These are phyloP conservation scores for Drusus annulatus DNA, from an alignment of 1,140 invertebrate species.

Conservation along the genomic window DNA sequence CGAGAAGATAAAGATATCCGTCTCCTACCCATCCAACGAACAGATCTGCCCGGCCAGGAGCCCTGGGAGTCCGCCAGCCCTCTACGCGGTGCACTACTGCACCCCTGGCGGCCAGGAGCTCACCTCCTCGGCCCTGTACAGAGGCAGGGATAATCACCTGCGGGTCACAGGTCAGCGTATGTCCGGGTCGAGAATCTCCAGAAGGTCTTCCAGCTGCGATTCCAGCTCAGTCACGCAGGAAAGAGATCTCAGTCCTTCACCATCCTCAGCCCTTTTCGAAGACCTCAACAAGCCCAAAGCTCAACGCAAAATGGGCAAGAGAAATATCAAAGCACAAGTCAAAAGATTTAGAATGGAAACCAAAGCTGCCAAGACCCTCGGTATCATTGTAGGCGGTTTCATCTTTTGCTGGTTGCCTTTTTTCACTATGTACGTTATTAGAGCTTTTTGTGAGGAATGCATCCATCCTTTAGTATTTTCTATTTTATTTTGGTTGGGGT, in stretches of 20 bases:
- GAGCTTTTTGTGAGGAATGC: conserved; percentile 86
- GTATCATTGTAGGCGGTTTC: conserved; percentile 95
- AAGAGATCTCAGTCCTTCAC: conserved; percentile 66
- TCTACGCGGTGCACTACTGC: conserved; percentile 76
- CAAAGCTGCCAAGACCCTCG: conserved; percentile 94
- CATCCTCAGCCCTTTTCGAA: conserved; percentile 69
- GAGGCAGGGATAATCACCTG: conserved; percentile 64
- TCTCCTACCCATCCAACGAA: conserved; percentile 86
- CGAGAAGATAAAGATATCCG: conserved; percentile 86
- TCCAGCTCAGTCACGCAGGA: conserved; percentile 60
- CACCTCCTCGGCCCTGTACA: conserved; percentile 62
- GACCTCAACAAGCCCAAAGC: conserved; percentile 77
- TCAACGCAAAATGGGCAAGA: conserved; percentile 82
- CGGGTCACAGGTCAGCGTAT: conserved; percentile 63
- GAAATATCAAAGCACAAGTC: conserved; percentile 89
- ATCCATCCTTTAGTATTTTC: conserved; percentile 88
- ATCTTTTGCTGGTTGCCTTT: conserved; percentile 96
- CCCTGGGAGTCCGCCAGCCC: conserved; percentile 65
- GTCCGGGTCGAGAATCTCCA: conserved; percentile 58
- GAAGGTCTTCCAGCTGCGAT: conserved; percentile 63
- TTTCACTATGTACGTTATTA: conserved; percentile 92
- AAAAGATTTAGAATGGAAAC: conserved; percentile 92
- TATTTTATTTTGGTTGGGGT: conserved; percentile 96
- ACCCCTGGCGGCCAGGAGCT: conserved; percentile 71
- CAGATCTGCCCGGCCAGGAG: conserved; percentile 74